phyloP scores from a whole-genome alignment of 1,140 invertebrate genomes.

The Chironomus striatipennis region DNA sequence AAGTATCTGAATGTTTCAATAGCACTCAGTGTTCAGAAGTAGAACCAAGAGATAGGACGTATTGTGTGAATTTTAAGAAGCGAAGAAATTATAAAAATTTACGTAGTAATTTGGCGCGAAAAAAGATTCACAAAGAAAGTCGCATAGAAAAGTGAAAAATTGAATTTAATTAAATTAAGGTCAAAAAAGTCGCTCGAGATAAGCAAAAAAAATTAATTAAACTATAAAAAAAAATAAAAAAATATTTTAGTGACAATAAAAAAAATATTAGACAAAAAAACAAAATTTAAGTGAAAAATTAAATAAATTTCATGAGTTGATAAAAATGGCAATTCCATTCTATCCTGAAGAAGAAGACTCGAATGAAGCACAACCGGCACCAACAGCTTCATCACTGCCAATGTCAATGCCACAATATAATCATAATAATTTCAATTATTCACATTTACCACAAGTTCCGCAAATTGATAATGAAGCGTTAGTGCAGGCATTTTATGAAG shows the following conservation, averaged over 20 bases:
- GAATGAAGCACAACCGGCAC: background rate
- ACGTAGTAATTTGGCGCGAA: conserved; percentile 4
- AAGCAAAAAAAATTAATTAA: background rate
- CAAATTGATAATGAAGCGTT: background rate
- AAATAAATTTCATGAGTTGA: background rate
- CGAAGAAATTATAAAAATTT: background rate
- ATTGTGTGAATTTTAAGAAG: background rate
- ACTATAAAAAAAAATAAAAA: conserved; percentile 18
- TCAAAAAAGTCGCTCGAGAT: background rate
- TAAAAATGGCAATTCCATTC: conserved; percentile 13
- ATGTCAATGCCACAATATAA: background rate
- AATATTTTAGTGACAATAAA: too few relatives aligned
- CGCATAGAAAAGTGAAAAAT: background rate
- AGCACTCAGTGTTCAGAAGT: background rate
- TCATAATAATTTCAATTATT: conserved; percentile 6
- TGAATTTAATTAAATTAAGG: conserved; percentile 2
- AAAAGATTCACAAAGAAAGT: background rate
- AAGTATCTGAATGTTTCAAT: background rate
- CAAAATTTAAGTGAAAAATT: background rate
- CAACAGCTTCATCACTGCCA: background rate
- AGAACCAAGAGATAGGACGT: background rate
- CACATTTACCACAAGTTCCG: background rate
- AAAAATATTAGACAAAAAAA: too few relatives aligned
- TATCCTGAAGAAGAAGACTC: background rate
- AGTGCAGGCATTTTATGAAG: conserved; percentile 13